Base-by-base conservation (phyloP, 2,113 vertebrate genomes). In the Seriola rivoliana region DNA sequence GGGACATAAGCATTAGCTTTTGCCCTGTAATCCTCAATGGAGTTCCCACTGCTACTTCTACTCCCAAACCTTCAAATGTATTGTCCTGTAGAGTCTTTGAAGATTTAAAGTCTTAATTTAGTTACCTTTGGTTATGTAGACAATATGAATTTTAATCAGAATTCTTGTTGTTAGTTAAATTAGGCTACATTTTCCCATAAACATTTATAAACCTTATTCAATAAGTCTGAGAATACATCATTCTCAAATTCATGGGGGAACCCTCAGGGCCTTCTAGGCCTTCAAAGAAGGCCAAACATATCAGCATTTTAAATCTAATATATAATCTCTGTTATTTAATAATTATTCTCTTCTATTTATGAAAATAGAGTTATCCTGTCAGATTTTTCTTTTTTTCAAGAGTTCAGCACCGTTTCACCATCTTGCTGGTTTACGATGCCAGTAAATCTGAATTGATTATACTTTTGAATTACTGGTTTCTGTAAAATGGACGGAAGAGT, bases 1-100 rank as follows among this genome's bases (percentile, higher is more conserved):
- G 83, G 86, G 77, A 86, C 88, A 87, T 58, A 32, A 74, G 71
- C 88, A 93, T 91, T 87, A 88, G 16, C n/a, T 85, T 46, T 77
- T 74, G 63, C 48, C 50, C 63, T 88, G 21, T 86, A 88, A 93
- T 92, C 78, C 72, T 52, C 65, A 65, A 23, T 58, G 50, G 57
- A 82, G 64, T 73, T 64, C 63, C 76, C 67, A 78, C 58, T 29
- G 71, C 21, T 0, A 12, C 36, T 46, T 55, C 29, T 32, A 36
- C 34, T 29, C 25, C 36, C 36, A 25, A 71, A 74, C 38, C 17
- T 50, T 52, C 3, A 52, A 34, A 70, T 13, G 25, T 3, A 38
- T 82, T 65, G 50, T 74, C 21, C 54, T 44, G 16, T 44, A 0
- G 13, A 69, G n/a, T 2, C 1, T 62, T 69, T 60, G 4, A 75